A percentile compares a stretch with the other conserved stretches of the same genome.
These are phyloP conservation scores for Synergus itoensis DNA, from an alignment of 2,888 invertebrate species.

Conservation along the genomic window DNA sequence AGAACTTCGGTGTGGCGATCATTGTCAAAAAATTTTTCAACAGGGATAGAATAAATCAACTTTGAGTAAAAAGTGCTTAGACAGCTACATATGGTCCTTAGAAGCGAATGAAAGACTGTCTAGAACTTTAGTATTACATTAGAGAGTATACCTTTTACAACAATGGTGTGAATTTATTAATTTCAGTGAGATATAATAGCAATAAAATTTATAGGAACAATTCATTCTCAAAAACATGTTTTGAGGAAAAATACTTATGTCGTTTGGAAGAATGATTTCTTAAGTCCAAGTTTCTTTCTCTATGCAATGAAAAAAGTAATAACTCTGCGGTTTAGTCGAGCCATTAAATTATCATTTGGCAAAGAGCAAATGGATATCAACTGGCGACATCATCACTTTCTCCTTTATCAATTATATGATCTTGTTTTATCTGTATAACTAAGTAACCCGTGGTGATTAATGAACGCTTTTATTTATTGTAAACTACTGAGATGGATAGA, in stretches of 20 bases:
- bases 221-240: not conserved
- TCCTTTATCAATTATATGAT: constrained; percentile 10
- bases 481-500: not conserved
- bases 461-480: not conserved
- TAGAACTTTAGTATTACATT: not conserved
- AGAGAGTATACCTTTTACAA: not conserved
- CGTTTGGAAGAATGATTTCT: not conserved
- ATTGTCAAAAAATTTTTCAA: not conserved
- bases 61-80: not conserved
- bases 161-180: not conserved
- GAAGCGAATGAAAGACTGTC: not conserved
- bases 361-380: not conserved
- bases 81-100: not conserved
- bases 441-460: not conserved
- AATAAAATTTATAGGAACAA: not conserved
- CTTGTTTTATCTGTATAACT: not conserved
- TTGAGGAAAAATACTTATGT: not conserved
- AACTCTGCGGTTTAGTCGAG: not conserved
- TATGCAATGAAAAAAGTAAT: constrained; percentile 16
- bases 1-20: not conserved
- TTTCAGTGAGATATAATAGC: not conserved
- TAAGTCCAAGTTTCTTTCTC: not conserved
- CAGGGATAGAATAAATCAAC: constrained; percentile 2
- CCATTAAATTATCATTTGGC: constrained; percentile 13
- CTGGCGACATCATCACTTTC: constrained; percentile 13